Evolutionary conservation across 2,797 vertebrate species (phyloP), one percentile per base, ranked within the genome.

Genomic region (Phataginus tricuspis): DNA sequence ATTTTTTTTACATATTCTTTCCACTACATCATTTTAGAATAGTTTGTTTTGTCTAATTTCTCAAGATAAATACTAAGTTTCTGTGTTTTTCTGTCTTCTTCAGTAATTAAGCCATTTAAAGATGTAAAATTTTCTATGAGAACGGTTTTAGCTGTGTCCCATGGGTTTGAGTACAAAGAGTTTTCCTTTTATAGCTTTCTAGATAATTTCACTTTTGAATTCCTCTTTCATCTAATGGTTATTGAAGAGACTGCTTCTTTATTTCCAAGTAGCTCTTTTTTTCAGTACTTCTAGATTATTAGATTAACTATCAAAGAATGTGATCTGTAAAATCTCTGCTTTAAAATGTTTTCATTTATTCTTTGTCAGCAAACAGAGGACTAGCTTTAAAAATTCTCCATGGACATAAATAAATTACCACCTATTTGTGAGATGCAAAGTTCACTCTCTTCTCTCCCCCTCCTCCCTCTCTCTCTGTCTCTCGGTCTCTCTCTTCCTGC

Each of bases 51-150:
- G 34, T 42, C 57, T 88, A 29, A 88, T 31, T 82, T 82, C 59
- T 82, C 68, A 88, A 64, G 68, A 82, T 94, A 82, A 64, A 74
- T 80, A 72, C 42, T 72, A 87, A 80, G 12, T n/a, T 88, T 16
- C 29, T 63, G 2, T 66, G 63, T 23, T 64, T 74, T 87, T 64
- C 31, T 69, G 7, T 79, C 51, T 88, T 82, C 34, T 53, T 82
- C 88, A 37, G 53, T 18, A 80, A 80, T 11, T 0, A 34, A 51
- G 15, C 11, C 19, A 27, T 55, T 80, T 82, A 64, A 82, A 82
- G 21, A 72, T 53, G 21, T 42, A 80, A 25, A 34, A 10, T 45
- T 72, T 72, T 45, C 37, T 64, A 27, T 80, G 53, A 72, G 57
- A 55, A 74, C 71, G 34, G 11, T 5, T n/a, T 61, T 80, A 87